These are phyloP conservation scores for Cherax quadricarinatus DNA, from an alignment of 1,140 invertebrate species.

Conservation along the genomic window DNA sequence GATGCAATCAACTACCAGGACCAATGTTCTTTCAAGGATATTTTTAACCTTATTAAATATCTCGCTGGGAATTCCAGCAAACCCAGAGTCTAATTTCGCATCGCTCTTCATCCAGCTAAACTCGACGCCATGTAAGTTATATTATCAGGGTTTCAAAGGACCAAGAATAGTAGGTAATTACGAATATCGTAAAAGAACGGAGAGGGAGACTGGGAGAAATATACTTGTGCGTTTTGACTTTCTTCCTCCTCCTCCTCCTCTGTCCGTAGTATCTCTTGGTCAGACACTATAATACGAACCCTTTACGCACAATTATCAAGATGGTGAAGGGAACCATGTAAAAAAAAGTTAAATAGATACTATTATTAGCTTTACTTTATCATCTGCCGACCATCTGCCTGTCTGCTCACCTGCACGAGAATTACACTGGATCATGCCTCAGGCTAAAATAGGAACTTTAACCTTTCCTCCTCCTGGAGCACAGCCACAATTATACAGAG, in stretches of 20 bases:
- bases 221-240: not conserved
- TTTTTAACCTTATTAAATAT: not conserved
- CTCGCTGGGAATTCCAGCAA: not conserved
- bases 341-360: conserved; percentile 26
- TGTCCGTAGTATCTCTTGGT: not conserved
- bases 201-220: not conserved
- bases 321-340: conserved; percentile 39
- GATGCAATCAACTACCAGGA: not conserved
- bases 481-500: not conserved
- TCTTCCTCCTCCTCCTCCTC: not conserved
- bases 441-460: not conserved
- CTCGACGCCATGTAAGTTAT: not conserved
- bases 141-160: not conserved
- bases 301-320: conserved; percentile 41
- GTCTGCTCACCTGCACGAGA: not conserved
- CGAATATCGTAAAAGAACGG: conserved; percentile 7
- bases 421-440: not conserved
- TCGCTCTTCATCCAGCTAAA: not conserved
- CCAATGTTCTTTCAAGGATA: not conserved
- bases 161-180: not conserved
- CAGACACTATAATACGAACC: not conserved
- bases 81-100: not conserved
- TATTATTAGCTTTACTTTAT: conserved; percentile 45
- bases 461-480: not conserved
- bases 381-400: conserved; percentile 23